phyloP scores from a whole-genome alignment of 2,797 vertebrate species.

The Pseudocheirus occidentalis region DNA sequence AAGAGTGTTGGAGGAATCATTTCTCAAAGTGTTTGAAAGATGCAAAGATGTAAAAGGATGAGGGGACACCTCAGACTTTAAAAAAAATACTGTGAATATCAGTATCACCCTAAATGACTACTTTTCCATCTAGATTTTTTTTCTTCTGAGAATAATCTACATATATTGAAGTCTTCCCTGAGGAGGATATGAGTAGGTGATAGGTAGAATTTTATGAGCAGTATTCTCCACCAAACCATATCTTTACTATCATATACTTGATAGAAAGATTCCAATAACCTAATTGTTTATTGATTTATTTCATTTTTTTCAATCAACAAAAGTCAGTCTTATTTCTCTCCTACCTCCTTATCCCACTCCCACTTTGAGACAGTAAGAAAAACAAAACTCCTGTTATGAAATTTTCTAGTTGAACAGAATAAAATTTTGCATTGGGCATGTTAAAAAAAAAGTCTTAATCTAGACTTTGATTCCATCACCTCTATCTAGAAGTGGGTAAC shows the following conservation, averaged over 20 bases:
- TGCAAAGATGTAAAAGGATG: neutral
- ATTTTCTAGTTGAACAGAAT: neutral
- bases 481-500: neutral
- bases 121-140: neutral
- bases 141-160: neutral
- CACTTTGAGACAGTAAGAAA: neutral
- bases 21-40: neutral
- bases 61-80: neutral
- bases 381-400: neutral
- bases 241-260: neutral
- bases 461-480: neutral
- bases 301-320: neutral
- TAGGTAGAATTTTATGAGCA: neutral
- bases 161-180: neutral
- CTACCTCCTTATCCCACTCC: neutral
- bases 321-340: neutral
- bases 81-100: neutral
- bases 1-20: neutral
- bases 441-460: neutral
- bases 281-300: neutral
- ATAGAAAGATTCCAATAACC: neutral
- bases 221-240: neutral
- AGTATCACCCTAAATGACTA: neutral
- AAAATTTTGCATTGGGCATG: neutral
- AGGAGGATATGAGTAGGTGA: neutral